Conservation (phyloP, 2,888 invertebrate genomes). For the Thelaira solivaga region DNA sequence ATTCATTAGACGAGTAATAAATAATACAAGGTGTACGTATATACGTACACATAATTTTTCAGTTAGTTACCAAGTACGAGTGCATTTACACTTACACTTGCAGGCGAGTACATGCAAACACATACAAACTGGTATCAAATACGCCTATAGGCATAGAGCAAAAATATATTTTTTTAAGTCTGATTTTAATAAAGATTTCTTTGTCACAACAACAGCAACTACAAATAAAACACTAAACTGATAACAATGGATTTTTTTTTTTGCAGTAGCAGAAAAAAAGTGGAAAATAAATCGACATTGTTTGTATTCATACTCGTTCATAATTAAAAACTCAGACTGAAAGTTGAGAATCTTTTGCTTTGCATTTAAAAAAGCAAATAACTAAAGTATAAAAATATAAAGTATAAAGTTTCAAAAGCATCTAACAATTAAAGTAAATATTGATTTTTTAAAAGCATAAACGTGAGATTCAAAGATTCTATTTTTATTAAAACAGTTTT, state of each 20-base stretch:
- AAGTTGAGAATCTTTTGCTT: slow-evolving; percentile 1
- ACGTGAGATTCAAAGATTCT: not conserved
- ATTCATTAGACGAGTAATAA: slow-evolving; percentile 40
- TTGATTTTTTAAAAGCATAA: slow-evolving; percentile 32
- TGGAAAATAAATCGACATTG: not conserved
- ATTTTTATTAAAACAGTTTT: not conserved
- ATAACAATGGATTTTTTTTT: slow-evolving; percentile 46
- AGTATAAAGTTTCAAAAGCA: not conserved
- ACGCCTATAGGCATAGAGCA: no score
- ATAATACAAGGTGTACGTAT: slow-evolving; percentile 5
- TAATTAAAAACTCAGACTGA: slow-evolving; percentile 37
- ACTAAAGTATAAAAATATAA: not conserved
- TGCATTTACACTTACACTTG: not conserved
- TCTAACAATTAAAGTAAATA: slow-evolving; percentile 11
- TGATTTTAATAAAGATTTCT: slow-evolving; percentile 28
- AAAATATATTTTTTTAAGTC: slow-evolving; percentile 28
- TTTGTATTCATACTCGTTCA: no score
- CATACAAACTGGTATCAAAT: no score
- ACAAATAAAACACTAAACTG: slow-evolving; percentile 1
- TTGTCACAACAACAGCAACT: slow-evolving; percentile 9
- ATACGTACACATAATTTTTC: no score
- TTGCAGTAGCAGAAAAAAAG: not conserved
- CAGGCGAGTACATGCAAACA: no score
- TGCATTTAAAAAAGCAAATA: not conserved
- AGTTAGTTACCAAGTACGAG: slow-evolving; percentile 1